Conservation (phyloP, 2,888 invertebrate genomes). For the Hybos culiciformis region DNA sequence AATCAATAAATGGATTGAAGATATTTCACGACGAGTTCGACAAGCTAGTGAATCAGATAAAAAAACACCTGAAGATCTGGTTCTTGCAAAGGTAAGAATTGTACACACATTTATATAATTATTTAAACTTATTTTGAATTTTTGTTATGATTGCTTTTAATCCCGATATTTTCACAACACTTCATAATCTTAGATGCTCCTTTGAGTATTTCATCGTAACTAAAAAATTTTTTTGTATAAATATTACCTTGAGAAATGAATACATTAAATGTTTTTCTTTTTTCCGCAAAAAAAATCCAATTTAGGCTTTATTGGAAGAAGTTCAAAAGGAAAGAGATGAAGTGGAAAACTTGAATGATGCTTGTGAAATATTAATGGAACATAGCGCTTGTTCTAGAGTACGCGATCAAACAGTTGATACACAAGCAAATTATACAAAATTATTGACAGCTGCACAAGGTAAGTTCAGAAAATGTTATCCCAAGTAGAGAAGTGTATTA, state of each 20-base stretch:
- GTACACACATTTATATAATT: not conserved
- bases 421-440: constrained; percentile 70
- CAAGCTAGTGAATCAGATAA: constrained; percentile 54
- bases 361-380: constrained; percentile 77
- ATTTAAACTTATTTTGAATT: not conserved
- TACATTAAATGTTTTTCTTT: not conserved
- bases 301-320: constrained; percentile 53
- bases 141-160: not conserved
- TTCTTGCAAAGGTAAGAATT: constrained; percentile 51
- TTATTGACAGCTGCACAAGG: constrained; percentile 66
- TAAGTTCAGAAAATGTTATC: constrained; percentile 15
- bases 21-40: constrained; percentile 50
- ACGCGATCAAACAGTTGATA: constrained; percentile 70
- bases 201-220: too few species aligned
- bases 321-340: constrained; percentile 61
- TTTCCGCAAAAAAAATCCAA: too few species aligned
- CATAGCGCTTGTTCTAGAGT: constrained; percentile 73
- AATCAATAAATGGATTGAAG: constrained; percentile 62
- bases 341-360: constrained; percentile 72
- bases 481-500: not conserved
- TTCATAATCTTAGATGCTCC: too few species aligned
- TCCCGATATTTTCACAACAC: not conserved
- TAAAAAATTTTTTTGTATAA: too few species aligned
- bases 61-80: constrained; percentile 65
- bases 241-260: too few species aligned